Percentiles rank a stretch among this genome's conserved stretches.
These are phyloP conservation scores for Parthenolecanium corni DNA, from an alignment of 2,888 invertebrate species.

Conservation along the genomic window DNA sequence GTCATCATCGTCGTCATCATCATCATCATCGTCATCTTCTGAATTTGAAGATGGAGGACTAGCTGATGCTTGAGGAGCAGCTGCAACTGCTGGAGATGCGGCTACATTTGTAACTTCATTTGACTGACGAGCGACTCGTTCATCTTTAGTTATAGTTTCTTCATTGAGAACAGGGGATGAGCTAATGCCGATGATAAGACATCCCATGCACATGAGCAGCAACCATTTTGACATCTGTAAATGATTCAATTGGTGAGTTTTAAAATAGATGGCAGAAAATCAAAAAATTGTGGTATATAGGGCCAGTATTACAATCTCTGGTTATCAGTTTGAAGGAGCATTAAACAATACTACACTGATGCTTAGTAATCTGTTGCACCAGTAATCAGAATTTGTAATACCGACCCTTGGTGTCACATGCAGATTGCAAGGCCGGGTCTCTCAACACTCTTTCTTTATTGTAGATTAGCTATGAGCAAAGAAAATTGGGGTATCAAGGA, in stretches of 20 bases:
- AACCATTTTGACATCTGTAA: conserved; percentile 33
- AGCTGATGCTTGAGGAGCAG: conserved; percentile 26
- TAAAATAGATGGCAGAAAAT: too few species aligned
- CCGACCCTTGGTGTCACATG: too few species aligned
- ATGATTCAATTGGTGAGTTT: background rate
- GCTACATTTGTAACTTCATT: conserved; percentile 25
- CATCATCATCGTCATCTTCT: conserved; percentile 33
- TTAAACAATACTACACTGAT: too few species aligned
- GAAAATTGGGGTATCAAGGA: too few species aligned
- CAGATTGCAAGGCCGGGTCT: too few species aligned
- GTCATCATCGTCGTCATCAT: conserved; percentile 34
- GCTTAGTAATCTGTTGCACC: too few species aligned
- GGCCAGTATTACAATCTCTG: too few species aligned
- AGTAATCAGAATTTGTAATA: too few species aligned
- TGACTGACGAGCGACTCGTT: conserved; percentile 16
- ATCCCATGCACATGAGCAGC: conserved; percentile 32
- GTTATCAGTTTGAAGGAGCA: too few species aligned
- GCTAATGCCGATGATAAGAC: conserved; percentile 32
- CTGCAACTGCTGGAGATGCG: conserved; percentile 29
- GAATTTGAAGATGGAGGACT: conserved; percentile 31
- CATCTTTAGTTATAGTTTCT: conserved; percentile 9
- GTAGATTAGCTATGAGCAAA: too few species aligned
- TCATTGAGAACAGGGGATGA: conserved; percentile 32
- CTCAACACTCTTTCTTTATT: too few species aligned
- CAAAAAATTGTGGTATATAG: too few species aligned